Conservation (phyloP, 2,888 invertebrate genomes). For the Spilarctia lutea region DNA sequence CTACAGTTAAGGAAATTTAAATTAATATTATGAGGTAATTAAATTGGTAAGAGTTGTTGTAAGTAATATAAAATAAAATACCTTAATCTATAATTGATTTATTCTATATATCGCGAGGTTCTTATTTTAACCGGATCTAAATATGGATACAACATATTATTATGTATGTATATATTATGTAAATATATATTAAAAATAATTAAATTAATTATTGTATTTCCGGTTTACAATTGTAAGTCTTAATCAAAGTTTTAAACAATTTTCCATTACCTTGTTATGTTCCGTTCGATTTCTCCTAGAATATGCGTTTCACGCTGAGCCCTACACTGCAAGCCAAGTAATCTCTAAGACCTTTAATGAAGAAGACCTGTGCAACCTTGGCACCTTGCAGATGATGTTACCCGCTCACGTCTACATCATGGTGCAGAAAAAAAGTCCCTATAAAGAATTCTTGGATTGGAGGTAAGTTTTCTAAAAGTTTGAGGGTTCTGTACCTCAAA, state of each 20-base stretch:
- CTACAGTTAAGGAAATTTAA: too few relatives aligned
- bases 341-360: slow-evolving; percentile 76
- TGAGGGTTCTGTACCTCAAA: too few relatives aligned
- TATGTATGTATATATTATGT: too few relatives aligned
- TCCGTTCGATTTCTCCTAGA: slow-evolving; percentile 44
- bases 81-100: neutral
- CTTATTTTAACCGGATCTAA: too few relatives aligned
- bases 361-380: slow-evolving; percentile 80
- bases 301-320: slow-evolving; percentile 85
- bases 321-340: slow-evolving; percentile 79
- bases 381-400: slow-evolving; percentile 74
- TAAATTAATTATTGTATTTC: too few relatives aligned
- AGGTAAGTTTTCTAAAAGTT: slow-evolving; percentile 59
- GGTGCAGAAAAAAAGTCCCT: slow-evolving; percentile 75
- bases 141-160: too few relatives aligned
- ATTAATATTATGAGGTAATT: too few relatives aligned
- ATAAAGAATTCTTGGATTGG: slow-evolving; percentile 78
- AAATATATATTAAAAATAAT: too few relatives aligned
- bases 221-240: too few relatives aligned
- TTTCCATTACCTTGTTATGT: too few relatives aligned
- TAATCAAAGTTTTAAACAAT: too few relatives aligned
- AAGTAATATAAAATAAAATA: neutral
- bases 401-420: slow-evolving; percentile 74
- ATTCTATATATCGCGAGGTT: too few relatives aligned
- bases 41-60: neutral